phyloP scores from a whole-genome alignment of 2,797 vertebrate species.

The Diplodus sargus region DNA sequence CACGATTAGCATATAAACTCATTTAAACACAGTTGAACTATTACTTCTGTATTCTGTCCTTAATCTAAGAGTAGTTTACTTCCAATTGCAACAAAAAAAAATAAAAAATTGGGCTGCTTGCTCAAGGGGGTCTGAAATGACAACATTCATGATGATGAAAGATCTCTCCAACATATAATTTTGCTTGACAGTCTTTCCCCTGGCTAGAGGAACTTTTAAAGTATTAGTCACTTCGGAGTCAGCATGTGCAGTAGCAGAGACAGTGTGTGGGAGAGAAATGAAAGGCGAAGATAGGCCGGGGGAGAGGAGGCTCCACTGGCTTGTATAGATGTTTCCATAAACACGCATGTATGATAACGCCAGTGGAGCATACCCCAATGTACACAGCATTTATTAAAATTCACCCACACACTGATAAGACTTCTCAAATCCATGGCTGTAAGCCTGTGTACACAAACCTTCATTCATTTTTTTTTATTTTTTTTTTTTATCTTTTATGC shows the following conservation, averaged over 20 bases:
- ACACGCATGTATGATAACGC: conserved; percentile 38
- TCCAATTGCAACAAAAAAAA: conserved; percentile 25
- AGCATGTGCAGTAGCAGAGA: conserved; percentile 38
- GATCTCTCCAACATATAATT: conserved; percentile 68
- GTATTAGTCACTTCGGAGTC: conserved; percentile 72
- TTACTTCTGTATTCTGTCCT: conserved; percentile 14
- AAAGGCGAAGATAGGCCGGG: conserved; percentile 51
- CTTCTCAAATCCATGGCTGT: conserved; percentile 32
- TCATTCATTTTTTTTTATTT: conserved; percentile 18
- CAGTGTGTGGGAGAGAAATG: conserved; percentile 72
- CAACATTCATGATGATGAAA: conserved; percentile 66
- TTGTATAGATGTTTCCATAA: conserved; percentile 48
- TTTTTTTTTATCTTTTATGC: conserved; percentile 5
- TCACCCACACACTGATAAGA: conserved; percentile 37
- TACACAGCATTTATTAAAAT: conserved; percentile 57
- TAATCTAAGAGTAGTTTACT: conserved; percentile 42
- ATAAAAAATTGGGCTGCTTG: conserved; percentile 45
- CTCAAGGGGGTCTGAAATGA: conserved; percentile 50
- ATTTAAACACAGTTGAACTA: conserved; percentile 4
- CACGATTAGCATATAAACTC: neutral
- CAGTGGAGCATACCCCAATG: conserved; percentile 51
- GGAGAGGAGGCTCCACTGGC: conserved; percentile 27
- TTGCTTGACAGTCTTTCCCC: conserved; percentile 71
- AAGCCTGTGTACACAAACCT: conserved; percentile 26
- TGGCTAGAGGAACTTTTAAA: conserved; percentile 72